Evolutionary conservation across 1,140 invertebrate species (phyloP), one percentile per base, ranked within the genome.

Genomic region (Drosophila obscura): DNA sequence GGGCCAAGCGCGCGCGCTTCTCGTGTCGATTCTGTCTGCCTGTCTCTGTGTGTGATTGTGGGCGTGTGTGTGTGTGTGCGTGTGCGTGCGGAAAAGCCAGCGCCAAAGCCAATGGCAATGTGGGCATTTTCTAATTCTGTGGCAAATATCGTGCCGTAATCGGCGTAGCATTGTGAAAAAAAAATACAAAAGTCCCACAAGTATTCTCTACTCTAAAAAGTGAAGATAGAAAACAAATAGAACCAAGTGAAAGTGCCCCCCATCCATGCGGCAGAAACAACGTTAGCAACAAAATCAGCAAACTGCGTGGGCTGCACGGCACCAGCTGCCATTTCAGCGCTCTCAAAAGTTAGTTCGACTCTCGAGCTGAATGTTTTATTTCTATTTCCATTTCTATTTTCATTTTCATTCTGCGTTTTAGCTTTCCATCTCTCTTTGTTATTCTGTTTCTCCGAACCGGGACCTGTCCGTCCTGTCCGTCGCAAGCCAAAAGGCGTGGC

Each of bases 1-100:
- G 82, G 87, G 77, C 77, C 71, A 58, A 76, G 79, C 73, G 76
- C 77, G 87, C 87, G 87, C 87, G 87, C 82, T 82, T 77, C 73
- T 80, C 87, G 87, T 68, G 79, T 85, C 80, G 83, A 80, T 71
- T 63, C 62, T 67, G 71, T 74, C 50, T 77, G 77, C 73, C 77
- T 68, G 60, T 63, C 57, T 64, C 35, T 67, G 28, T 41, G 59
- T 55, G 60, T 53, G 62, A 19, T 19, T 19, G 19, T 19, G 19
- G 19, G 19, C 19, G 19, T 48, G 50, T 51, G 60, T 55, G 57
- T 48, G 50, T 43, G 68, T 48, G 46, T 41, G 46, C 56, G 72
- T 50, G 50, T 60, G 63, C 56, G 71, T 62, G 35, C 39, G 39
- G 68, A 60, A 73, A 58, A 69, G 62, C 61, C 53, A 71, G 49